These are phyloP conservation scores for Passer domesticus DNA, from an alignment of 2,113 vertebrate species.

Conservation along the genomic window DNA sequence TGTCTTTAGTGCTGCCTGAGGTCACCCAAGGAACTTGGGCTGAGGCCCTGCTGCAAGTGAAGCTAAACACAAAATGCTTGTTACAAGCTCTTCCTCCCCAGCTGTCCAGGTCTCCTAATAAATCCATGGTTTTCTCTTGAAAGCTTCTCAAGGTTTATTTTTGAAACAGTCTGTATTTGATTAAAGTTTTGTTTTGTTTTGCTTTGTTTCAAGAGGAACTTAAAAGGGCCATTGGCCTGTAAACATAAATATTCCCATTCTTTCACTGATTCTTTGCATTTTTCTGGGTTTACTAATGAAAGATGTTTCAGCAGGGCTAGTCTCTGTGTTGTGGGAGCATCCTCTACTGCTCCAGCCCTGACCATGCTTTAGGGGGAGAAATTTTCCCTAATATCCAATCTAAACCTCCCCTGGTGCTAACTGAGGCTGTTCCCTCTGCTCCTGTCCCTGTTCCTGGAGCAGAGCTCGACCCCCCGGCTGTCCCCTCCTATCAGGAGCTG, in stretches of 20 bases:
- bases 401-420: not conserved
- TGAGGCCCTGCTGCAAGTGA: not conserved
- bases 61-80: not conserved
- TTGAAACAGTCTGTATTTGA: constrained; percentile 32
- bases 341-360: not conserved
- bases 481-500: not conserved
- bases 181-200: constrained; percentile 37
- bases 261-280: constrained; percentile 31
- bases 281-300: constrained; percentile 5
- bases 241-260: constrained; percentile 62
- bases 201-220: constrained; percentile 20
- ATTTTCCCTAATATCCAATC: not conserved
- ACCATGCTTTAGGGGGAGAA: not conserved
- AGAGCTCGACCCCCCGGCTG: fast-evolving
- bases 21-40: not conserved
- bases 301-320: not conserved
- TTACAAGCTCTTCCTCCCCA: constrained; percentile 31
- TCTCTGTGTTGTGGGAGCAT: not conserved
- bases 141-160: constrained; percentile 48
- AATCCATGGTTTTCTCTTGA: not conserved
- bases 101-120: constrained; percentile 26
- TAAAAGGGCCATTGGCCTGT: not conserved
- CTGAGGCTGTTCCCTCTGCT: fast-evolving
- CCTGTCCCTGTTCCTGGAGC: not conserved
- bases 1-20: not conserved